Evolutionary conservation across 1,140 invertebrate species (phyloP).

Genomic region (Rhopalosiphum maidis): DNA sequence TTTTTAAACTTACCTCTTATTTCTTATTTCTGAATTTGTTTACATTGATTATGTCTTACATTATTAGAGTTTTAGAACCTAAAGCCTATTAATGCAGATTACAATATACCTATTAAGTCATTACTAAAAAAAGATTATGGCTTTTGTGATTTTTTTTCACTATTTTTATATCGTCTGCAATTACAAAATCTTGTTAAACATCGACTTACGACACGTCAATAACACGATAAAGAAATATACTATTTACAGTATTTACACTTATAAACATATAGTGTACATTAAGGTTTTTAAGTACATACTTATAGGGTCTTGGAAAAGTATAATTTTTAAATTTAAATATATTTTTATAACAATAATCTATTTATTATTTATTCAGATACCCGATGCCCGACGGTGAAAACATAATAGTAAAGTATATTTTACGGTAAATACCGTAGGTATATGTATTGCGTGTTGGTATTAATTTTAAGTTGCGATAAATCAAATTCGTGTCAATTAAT

Average conservation of each 20-base stretch:
- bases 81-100: background rate
- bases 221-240: background rate
- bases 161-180: background rate
- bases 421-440: background rate
- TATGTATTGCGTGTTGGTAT: background rate
- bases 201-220: background rate
- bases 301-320: background rate
- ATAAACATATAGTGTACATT: background rate
- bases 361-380: background rate
- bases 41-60: too few relatives aligned
- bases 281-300: background rate
- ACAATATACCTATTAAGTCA: background rate
- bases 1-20: too few relatives aligned
- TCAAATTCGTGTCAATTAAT: constrained; percentile 22
- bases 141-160: background rate
- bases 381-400: background rate
- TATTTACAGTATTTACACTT: background rate
- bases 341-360: background rate
- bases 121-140: background rate
- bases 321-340: background rate
- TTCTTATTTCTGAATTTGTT: too few relatives aligned
- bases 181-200: background rate
- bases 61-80: background rate
- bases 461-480: background rate
- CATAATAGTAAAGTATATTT: background rate